Conservation (phyloP, 2,113 vertebrate genomes). For the Lepus timidus region DNA sequence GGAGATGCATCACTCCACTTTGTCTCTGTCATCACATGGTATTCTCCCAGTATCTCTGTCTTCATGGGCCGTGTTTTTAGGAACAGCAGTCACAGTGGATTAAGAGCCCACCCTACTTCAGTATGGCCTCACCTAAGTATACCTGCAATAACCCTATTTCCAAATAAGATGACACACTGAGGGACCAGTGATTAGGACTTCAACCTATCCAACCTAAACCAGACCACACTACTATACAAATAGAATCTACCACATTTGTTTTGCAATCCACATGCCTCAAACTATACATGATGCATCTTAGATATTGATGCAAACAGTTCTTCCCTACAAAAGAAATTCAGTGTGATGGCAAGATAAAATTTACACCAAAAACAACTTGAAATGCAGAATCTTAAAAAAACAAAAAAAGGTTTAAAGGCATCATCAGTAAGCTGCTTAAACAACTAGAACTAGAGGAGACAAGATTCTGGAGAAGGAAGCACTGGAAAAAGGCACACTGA, state of each 20-base stretch:
- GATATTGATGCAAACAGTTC: not conserved
- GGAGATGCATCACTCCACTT: not conserved
- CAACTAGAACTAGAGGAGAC: not conserved
- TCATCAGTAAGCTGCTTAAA: not conserved
- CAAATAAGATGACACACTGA: not conserved
- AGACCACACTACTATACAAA: conserved; percentile 4
- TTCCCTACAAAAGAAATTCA: conserved; percentile 11
- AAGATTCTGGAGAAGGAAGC: not conserved
- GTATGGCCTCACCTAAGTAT: not conserved
- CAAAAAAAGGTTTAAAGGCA: not conserved
- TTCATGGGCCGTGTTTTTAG: not conserved
- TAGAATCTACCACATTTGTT: not conserved
- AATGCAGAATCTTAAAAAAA: not conserved
- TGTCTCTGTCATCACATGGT: not conserved
- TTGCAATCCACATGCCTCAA: not conserved
- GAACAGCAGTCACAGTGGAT: not conserved
- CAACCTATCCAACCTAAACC: not conserved
- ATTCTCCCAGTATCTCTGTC: not conserved
- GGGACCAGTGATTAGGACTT: not conserved
- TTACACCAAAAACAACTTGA: conserved; percentile 4
- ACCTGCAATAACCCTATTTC: not conserved
- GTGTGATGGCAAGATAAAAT: not conserved
- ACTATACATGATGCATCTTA: not conserved
- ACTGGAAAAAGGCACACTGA: not conserved
- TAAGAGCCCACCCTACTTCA: not conserved